Evolutionary conservation across 30 jellyfish, hydroid and myxozoan genomes (phyloP).

Genomic region (Mastigias papua): DNA sequence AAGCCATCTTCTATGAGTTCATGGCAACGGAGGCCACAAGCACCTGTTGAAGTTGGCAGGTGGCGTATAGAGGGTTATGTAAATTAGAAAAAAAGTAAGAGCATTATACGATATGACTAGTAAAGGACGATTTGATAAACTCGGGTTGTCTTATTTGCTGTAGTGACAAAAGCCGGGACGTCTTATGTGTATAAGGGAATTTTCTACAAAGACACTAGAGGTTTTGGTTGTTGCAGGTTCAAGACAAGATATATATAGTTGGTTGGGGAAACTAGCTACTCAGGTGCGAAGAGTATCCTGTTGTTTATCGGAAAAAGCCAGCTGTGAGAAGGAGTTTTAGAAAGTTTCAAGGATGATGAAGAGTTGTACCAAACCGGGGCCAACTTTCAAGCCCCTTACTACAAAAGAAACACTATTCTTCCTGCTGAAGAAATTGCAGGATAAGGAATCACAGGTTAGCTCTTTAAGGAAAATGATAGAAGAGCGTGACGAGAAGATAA

Average conservation of each 20-base stretch:
- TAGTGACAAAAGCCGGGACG: background rate
- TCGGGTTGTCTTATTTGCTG: background rate
- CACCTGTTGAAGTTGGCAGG: slow-evolving; percentile 74
- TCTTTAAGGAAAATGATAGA: slow-evolving; percentile 74
- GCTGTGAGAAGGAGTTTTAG: background rate
- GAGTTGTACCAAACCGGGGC: slow-evolving; percentile 77
- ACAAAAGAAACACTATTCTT: slow-evolving; percentile 78
- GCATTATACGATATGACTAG: slow-evolving; percentile 36
- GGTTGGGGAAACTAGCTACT: background rate
- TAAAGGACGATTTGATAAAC: slow-evolving; percentile 23
- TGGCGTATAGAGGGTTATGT: slow-evolving; percentile 38
- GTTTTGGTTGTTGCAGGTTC: background rate
- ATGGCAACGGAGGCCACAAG: slow-evolving; percentile 50
- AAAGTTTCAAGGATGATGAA: slow-evolving; percentile 45
- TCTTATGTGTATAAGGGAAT: background rate
- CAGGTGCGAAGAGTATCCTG: background rate
- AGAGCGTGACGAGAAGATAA: slow-evolving; percentile 72
- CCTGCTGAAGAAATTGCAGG: slow-evolving; percentile 74
- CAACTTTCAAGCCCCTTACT: slow-evolving; percentile 75
- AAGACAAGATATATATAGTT: background rate
- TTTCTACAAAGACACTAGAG: background rate
- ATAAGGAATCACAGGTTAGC: slow-evolving; percentile 79
- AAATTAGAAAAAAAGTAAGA: slow-evolving; percentile 59
- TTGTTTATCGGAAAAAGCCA: background rate
- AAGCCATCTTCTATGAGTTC: slow-evolving; percentile 38